These are phyloP conservation scores for Polydrusus cervinus DNA, from an alignment of 2,888 invertebrate species.

Conservation along the genomic window DNA sequence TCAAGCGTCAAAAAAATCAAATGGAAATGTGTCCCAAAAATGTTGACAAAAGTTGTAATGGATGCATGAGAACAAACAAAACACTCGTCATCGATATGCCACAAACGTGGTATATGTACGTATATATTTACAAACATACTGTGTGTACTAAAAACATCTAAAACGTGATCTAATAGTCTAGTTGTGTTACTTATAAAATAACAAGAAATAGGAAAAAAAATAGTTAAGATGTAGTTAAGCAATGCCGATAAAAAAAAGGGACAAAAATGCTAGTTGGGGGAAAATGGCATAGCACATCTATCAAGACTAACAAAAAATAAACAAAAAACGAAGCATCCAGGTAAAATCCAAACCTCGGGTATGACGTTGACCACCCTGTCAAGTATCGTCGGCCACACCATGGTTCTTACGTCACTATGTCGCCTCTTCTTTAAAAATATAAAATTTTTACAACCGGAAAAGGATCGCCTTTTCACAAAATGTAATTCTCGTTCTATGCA, in stretches of 20 bases:
- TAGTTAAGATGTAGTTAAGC: neutral
- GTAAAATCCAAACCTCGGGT: conserved; percentile 47
- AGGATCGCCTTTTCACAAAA: neutral
- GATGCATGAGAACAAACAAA: too few species aligned
- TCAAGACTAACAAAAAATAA: conserved; percentile 6
- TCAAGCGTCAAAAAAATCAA: too few species aligned
- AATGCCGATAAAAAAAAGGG: neutral
- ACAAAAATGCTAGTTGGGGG: conserved; percentile 4
- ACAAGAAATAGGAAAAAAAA: neutral
- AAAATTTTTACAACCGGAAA: conserved; percentile 1
- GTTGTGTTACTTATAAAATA: neutral
- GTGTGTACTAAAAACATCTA: neutral
- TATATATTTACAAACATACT: too few species aligned
- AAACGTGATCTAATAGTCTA: neutral
- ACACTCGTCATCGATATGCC: neutral
- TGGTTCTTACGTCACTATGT: conserved; percentile 30
- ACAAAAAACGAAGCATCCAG: conserved; percentile 17
- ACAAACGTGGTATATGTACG: neutral
- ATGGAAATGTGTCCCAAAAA: too few species aligned
- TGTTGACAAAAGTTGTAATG: too few species aligned
- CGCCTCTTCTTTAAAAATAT: conserved; percentile 3
- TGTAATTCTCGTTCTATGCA: neutral
- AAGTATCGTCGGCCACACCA: conserved; percentile 52
- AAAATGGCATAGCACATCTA: neutral
- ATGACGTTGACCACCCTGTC: conserved; percentile 48